Evolutionary conservation across 2,113 vertebrate species (phyloP).

Genomic region (Notothenia rossii): DNA sequence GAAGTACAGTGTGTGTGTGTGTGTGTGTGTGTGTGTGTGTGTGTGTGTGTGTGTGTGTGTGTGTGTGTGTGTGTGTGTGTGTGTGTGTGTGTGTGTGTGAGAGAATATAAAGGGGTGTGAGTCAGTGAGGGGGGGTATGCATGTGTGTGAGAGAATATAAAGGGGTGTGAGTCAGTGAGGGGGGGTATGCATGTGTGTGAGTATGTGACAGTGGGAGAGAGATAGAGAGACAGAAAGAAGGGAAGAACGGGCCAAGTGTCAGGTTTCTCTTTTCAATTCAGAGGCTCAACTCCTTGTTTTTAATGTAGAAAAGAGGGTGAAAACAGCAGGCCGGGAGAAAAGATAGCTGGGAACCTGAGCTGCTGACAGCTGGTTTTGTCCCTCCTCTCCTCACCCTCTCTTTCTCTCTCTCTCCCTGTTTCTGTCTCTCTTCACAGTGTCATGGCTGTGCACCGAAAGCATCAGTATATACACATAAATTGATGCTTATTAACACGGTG

Average conservation of each 20-base stretch:
- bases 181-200: slow-evolving; percentile 38
- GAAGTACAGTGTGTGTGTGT: slow-evolving; percentile 38
- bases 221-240: slow-evolving; percentile 51
- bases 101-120: slow-evolving; percentile 35
- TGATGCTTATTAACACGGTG: background rate
- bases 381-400: slow-evolving; percentile 44
- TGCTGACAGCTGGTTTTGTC: slow-evolving; percentile 67
- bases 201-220: slow-evolving; percentile 34
- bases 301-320: slow-evolving; percentile 75
- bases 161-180: slow-evolving; percentile 53
- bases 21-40: slow-evolving; percentile 14
- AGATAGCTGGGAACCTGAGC: slow-evolving; percentile 70
- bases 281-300: slow-evolving; percentile 74
- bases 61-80: slow-evolving; percentile 18
- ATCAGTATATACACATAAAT: slow-evolving; percentile 10
- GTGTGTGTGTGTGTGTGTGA: background rate
- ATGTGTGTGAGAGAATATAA: slow-evolving; percentile 3
- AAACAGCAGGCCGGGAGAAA: slow-evolving; percentile 68
- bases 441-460: background rate
- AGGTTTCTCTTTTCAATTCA: slow-evolving; percentile 74
- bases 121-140: slow-evolving; percentile 40
- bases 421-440: slow-evolving; percentile 22
- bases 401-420: slow-evolving; percentile 5
- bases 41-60: slow-evolving; percentile 8
- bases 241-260: slow-evolving; percentile 72